Evolutionary conservation across 2,888 invertebrate genomes (phyloP).

Genomic region (Endotricha flammealis): DNA sequence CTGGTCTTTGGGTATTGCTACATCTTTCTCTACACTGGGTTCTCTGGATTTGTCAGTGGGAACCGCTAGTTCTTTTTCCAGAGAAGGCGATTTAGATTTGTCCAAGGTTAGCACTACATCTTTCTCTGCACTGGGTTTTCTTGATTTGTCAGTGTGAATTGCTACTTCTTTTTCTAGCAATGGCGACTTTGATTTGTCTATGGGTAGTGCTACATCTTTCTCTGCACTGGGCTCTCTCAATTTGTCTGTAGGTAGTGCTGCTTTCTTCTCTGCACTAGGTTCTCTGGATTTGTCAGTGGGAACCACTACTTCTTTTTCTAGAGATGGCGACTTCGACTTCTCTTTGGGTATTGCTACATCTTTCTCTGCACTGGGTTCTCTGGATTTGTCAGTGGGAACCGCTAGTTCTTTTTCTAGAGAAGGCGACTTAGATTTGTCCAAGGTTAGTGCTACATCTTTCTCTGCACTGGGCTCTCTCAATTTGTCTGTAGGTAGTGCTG

Average conservation of each 20-base stretch:
- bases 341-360: conserved; percentile 11
- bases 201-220: conserved; percentile 1
- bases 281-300: background rate
- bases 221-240: conserved; percentile 6
- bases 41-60: conserved; percentile 1
- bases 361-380: conserved; percentile 13
- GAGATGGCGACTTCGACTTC: conserved; percentile 7
- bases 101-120: background rate
- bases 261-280: conserved; percentile 16
- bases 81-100: background rate
- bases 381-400: conserved; percentile 4
- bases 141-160: conserved; percentile 5
- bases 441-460: conserved; percentile 9
- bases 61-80: conserved; percentile 11
- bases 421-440: conserved; percentile 3
- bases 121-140: conserved; percentile 4
- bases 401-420: conserved; percentile 16
- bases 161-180: conserved; percentile 14
- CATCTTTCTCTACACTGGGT: conserved; percentile 4
- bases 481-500: conserved; percentile 5
- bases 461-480: conserved; percentile 18
- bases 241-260: conserved; percentile 5
- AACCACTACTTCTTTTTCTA: conserved; percentile 2
- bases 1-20: background rate
- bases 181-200: background rate